These are phyloP conservation scores for Nansenia antarctica DNA, from an alignment of 2,113 vertebrate genomes.

Conservation along the genomic window DNA sequence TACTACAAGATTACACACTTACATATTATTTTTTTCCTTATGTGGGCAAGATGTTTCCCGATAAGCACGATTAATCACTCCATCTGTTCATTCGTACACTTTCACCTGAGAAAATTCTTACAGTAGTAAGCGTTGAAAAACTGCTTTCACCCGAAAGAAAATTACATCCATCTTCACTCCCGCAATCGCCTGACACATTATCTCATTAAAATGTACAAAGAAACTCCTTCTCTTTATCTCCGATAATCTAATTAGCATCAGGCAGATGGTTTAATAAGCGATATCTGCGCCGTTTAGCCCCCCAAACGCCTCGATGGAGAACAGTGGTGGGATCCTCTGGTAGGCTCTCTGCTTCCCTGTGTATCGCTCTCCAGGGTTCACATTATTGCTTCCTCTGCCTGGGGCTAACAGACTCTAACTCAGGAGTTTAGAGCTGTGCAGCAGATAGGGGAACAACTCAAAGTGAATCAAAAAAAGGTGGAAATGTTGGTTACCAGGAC, in stretches of 20 bases:
- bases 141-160: conserved; percentile 15
- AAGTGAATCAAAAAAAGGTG: conserved; percentile 75
- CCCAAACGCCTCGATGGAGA: conserved; percentile 78
- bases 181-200: conserved; percentile 77
- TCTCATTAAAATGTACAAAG: conserved; percentile 85
- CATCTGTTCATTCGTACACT: conserved; percentile 73
- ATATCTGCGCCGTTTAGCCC: conserved; percentile 77
- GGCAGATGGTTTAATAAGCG: conserved; percentile 85
- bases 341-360: conserved; percentile 64
- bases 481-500: conserved; percentile 70
- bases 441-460: conserved; percentile 66
- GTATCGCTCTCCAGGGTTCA: conserved; percentile 81
- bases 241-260: conserved; percentile 85
- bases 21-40: conserved; percentile 53
- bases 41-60: conserved; percentile 69
- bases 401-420: conserved; percentile 74
- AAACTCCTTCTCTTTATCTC: conserved; percentile 83
- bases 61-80: conserved; percentile 75
- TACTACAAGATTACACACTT: conserved; percentile 26
- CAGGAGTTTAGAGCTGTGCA: conserved; percentile 76
- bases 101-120: conserved; percentile 70
- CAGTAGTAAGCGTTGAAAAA: conserved; percentile 16
- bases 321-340: conserved; percentile 60
- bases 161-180: conserved; percentile 55
- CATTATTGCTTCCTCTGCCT: conserved; percentile 81